phyloP scores from a whole-genome alignment of 2,888 invertebrate genomes.

The Volucella inflata region DNA sequence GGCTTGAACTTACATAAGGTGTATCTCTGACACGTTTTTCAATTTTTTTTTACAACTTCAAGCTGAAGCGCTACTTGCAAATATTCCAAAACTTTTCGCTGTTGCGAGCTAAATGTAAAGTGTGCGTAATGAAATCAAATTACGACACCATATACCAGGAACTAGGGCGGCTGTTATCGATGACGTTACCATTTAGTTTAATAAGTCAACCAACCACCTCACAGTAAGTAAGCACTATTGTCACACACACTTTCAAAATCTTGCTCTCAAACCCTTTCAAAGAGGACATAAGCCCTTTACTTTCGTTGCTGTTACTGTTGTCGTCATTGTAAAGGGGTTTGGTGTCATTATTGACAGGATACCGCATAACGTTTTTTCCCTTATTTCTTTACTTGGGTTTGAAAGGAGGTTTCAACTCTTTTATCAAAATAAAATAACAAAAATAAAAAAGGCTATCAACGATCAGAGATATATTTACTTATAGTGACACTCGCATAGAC shows the following conservation, averaged over 20 bases:
- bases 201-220: conserved; percentile 34
- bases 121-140: conserved; percentile 62
- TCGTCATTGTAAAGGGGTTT: conserved; percentile 4
- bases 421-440: not conserved
- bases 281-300: conserved; percentile 42
- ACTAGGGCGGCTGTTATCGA: conserved; percentile 38
- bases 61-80: not conserved
- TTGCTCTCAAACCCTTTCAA: too few species aligned
- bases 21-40: not conserved
- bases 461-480: conserved; percentile 46
- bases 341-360: conserved; percentile 13
- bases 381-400: not conserved
- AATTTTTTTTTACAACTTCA: not conserved
- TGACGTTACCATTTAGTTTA: conserved; percentile 52
- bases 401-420: conserved; percentile 7
- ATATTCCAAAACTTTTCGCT: not conserved
- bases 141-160: conserved; percentile 19
- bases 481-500: conserved; percentile 26
- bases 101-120: conserved; percentile 38
- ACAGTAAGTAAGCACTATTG: conserved; percentile 18
- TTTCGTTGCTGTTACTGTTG: conserved; percentile 30
- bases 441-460: conserved; percentile 14
- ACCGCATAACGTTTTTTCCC: conserved; percentile 1
- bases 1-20: too few species aligned
- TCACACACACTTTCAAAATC: conserved; percentile 31